Percentiles rank a stretch among this genome's conserved stretches.
Conservation (phyloP, 2,797 vertebrate species). For the Siniperca obscura region DNA sequence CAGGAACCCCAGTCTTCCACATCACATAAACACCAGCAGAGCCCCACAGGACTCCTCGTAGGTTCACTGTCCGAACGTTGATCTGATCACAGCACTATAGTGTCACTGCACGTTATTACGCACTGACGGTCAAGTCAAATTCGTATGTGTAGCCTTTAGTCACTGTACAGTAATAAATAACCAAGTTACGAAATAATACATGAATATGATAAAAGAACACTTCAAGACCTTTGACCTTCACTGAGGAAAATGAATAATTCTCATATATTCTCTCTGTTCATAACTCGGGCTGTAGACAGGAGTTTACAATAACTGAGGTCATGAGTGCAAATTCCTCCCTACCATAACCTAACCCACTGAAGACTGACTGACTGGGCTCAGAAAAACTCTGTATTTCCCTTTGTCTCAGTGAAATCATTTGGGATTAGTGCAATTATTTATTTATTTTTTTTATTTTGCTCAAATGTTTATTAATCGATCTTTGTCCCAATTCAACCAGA, state of each 20-base stretch:
- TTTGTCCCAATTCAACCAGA: background rate
- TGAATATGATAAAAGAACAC: background rate
- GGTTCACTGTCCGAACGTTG: constrained; percentile 14
- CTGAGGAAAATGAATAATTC: background rate
- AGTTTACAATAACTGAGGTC: background rate
- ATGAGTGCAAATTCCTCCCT: background rate
- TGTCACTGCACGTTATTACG: background rate
- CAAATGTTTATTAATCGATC: too few species aligned
- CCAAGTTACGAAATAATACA: background rate
- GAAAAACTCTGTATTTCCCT: background rate
- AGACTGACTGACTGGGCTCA: background rate
- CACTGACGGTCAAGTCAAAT: background rate
- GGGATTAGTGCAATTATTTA: background rate
- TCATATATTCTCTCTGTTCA: background rate
- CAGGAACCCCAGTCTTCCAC: constrained; percentile 3
- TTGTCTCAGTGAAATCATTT: background rate
- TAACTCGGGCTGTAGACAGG: background rate
- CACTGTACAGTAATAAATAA: background rate
- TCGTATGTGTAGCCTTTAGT: background rate
- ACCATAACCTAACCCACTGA: background rate
- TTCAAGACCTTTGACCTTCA: background rate
- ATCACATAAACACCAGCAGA: constrained; percentile 10
- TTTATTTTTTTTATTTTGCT: too few species aligned
- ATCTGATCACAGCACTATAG: background rate
- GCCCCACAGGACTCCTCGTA: constrained; percentile 18